Evolutionary conservation across 2,888 invertebrate genomes (phyloP), one percentile per base, ranked within the genome.

Genomic region (Calameuta idolon): DNA sequence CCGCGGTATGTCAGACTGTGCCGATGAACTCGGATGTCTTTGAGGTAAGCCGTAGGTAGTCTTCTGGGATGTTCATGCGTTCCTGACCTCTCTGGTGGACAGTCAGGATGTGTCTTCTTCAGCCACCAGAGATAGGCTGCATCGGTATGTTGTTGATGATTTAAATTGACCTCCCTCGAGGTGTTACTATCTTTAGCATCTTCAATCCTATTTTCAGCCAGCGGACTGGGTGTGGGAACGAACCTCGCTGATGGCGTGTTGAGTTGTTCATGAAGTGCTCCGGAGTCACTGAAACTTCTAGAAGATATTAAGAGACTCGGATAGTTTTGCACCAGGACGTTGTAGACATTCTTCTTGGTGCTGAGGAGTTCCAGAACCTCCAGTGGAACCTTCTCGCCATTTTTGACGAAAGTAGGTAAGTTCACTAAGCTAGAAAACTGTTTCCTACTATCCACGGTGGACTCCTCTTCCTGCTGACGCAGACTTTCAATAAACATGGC

Each of bases 1-100:
- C 97, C 97, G 81, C 97, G 93, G 88, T 97, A 97, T 3, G 97
- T 97, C 77, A 97, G 92, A 73, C 96, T 96, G 87, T 96, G 95
- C 77, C 96, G 92, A 87, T 96, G 96, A 82, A 96, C 93, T 79
- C 95, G 92, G 82, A 96, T 90, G 89, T 96, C 96, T 88, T 95
- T 95, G 76, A 96, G 92, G 91, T 95, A 96, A 0, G 95, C 95
- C 2, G 95, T 94, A 1, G 94, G 94, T 78, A 93, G 92, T 75
- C 87, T 85, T 5, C 87, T 82, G 23, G 86, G 84, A 55, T 90
- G 93, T 91, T 80, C 93, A 84, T 83, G 87, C 82, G 81, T 91
- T 85, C 83, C 89, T 80, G 87, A 88, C 80, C 87, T 90, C 71
- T 92, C 85, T 80, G 93, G 83, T 78, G 92, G 86, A 40, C 88